phyloP scores from a whole-genome alignment of 1,140 invertebrate genomes.

The Pteromalus puparum region DNA sequence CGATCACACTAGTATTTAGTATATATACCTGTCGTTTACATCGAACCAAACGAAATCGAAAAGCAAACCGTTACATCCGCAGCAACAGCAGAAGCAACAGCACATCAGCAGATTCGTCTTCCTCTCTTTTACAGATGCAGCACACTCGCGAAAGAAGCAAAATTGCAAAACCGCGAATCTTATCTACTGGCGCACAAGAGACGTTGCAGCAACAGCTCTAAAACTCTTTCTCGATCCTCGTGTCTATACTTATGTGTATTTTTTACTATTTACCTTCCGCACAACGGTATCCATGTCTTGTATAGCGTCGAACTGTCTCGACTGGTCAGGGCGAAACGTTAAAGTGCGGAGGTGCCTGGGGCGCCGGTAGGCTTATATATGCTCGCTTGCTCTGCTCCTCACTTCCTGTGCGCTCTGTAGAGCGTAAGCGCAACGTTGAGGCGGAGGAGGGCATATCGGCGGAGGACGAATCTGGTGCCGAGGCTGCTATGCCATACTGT shows the following conservation, averaged over 20 bases:
- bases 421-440: slow-evolving; percentile 7
- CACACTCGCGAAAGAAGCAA: slow-evolving; percentile 18
- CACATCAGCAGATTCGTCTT: not conserved
- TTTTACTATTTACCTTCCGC: slow-evolving; percentile 63
- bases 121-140: not conserved
- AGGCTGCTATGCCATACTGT: not conserved
- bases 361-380: slow-evolving; percentile 64
- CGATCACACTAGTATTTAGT: not conserved
- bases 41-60: not conserved
- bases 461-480: slow-evolving; percentile 28
- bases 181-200: not conserved
- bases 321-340: slow-evolving; percentile 58
- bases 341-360: slow-evolving; percentile 63
- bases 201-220: not conserved
- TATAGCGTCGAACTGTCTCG: slow-evolving; percentile 41
- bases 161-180: not conserved
- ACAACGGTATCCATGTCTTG: slow-evolving; percentile 63
- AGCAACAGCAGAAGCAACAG: not conserved
- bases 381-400: slow-evolving; percentile 41
- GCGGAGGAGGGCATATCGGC: slow-evolving; percentile 23
- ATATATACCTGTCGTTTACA: not conserved
- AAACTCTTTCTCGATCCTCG: not conserved
- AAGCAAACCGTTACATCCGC: slow-evolving; percentile 1
- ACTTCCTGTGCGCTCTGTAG: slow-evolving; percentile 43
- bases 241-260: not conserved